Evolutionary conservation across 1,140 invertebrate species (phyloP).

Genomic region (Heliconius melpomene): DNA sequence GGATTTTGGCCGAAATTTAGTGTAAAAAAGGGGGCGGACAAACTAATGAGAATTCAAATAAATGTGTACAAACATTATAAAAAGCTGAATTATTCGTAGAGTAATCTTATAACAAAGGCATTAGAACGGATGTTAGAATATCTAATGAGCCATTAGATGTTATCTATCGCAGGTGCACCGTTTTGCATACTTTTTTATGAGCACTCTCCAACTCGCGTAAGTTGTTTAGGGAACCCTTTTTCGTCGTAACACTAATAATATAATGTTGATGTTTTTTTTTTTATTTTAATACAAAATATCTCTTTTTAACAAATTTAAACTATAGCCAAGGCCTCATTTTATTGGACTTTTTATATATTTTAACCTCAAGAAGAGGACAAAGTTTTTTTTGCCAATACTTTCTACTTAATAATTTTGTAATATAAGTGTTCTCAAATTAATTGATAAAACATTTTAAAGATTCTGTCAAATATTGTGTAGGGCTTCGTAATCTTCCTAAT

Average conservation of each 20-base stretch:
- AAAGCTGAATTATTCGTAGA: constrained; percentile 37
- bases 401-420: not conserved
- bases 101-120: constrained; percentile 53
- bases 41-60: constrained; percentile 34
- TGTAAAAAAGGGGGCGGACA: constrained; percentile 46
- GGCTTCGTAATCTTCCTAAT: constrained; percentile 9
- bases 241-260: not conserved
- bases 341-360: too few species aligned
- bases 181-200: constrained; percentile 49
- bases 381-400: not conserved
- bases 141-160: constrained; percentile 48
- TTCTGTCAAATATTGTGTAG: not conserved
- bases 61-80: constrained; percentile 36
- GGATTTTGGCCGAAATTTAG: constrained; percentile 53
- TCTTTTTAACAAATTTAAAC: too few species aligned
- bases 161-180: constrained; percentile 59
- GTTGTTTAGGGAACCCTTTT: not conserved
- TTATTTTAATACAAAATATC: too few species aligned
- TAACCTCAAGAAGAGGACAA: not conserved
- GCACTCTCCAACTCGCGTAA: not conserved
- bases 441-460: not conserved
- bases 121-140: constrained; percentile 66
- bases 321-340: too few species aligned
- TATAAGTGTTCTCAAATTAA: not conserved
- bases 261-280: not conserved